A percentile compares a stretch with the other conserved stretches of the same genome.
phyloP scores from a whole-genome alignment of 2,113 vertebrate species.

The Ariopsis seemanni region DNA sequence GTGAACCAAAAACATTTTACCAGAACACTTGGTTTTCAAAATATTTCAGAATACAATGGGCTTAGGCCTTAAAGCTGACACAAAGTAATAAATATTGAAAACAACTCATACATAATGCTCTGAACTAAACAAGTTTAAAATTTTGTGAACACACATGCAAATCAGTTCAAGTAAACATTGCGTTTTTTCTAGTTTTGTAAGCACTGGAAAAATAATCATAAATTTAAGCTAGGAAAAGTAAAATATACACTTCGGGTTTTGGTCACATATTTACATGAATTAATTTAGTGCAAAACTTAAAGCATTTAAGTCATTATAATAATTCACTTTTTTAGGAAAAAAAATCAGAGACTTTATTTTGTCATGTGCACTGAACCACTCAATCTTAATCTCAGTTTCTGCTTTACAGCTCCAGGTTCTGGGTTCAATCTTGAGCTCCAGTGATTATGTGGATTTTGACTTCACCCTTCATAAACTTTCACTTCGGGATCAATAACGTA shows the following conservation, averaged over 20 bases:
- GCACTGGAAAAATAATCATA: neutral
- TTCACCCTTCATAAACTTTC: neutral
- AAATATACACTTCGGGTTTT: neutral
- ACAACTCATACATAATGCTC: neutral
- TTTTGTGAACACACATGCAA: neutral
- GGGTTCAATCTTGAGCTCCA: neutral
- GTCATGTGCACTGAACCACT: neutral
- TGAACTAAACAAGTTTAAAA: neutral
- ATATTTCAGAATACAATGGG: neutral
- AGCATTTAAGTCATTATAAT: too few species aligned
- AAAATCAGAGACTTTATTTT: neutral
- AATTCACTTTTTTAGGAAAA: neutral
- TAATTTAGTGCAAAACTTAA: too few species aligned
- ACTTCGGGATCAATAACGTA: neutral
- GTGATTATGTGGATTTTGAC: neutral
- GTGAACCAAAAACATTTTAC: neutral
- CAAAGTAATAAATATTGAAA: neutral
- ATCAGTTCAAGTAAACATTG: too few species aligned
- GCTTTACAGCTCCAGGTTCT: neutral
- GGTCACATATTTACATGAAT: neutral
- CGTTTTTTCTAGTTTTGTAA: neutral
- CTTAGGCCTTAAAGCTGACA: too few species aligned
- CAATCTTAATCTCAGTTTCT: neutral
- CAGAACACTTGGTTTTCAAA: neutral
- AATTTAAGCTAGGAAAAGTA: neutral